Evolutionary conservation across 1,140 invertebrate genomes (phyloP).

Genomic region (Pissodes strobi): DNA sequence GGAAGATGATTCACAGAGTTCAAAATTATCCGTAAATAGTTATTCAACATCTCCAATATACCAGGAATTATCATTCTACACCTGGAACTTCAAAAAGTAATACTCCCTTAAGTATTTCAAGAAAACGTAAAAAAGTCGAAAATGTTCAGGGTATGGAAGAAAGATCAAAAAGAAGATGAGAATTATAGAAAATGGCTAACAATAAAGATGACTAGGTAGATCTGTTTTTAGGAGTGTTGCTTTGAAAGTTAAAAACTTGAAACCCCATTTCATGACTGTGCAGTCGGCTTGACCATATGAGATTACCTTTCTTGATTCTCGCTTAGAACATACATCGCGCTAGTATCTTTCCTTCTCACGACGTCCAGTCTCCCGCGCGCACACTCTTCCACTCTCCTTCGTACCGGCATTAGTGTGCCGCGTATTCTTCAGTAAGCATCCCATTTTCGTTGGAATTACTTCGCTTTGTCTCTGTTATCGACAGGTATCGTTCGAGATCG

Average conservation of each 20-base stretch:
- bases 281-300: no score
- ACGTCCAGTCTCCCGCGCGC: no score
- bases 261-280: neutral
- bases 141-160: conserved; percentile 7
- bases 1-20: neutral
- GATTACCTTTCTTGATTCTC: no score
- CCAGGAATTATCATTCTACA: neutral
- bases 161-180: conserved; percentile 2
- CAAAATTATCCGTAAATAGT: neutral
- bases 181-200: conserved; percentile 7
- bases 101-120: neutral
- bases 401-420: no score
- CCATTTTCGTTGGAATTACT: no score
- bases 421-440: no score
- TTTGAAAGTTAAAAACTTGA: neutral
- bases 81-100: conserved; percentile 6
- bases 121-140: conserved; percentile 2
- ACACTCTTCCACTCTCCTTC: no score
- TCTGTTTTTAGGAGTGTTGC: conserved; percentile 2
- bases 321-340: no score
- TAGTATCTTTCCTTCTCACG: no score
- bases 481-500: no score
- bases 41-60: neutral
- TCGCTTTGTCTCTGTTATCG: no score
- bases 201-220: conserved; percentile 4